Evolutionary conservation across 2,888 invertebrate species (phyloP).

Genomic region (Scaptomyza parva): DNA sequence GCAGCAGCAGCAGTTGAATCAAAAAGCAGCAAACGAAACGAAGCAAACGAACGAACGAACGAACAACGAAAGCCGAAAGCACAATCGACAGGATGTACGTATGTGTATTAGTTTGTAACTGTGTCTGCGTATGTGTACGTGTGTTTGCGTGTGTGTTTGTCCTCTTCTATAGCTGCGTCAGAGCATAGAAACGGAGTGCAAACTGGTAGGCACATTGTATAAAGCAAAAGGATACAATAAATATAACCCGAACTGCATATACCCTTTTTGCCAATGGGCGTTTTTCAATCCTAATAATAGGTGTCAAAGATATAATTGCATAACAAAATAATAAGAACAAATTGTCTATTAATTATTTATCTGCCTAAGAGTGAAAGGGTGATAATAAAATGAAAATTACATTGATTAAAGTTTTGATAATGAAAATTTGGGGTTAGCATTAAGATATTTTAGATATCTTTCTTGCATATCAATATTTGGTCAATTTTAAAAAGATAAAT

Average conservation of each 20-base stretch:
- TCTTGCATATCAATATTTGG: no score
- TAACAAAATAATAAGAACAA: no score
- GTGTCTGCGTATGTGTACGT: background rate
- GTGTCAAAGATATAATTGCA: slow-evolving; percentile 1
- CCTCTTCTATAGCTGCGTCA: slow-evolving; percentile 34
- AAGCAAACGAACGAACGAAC: slow-evolving; percentile 59
- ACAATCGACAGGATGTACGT: slow-evolving; percentile 73
- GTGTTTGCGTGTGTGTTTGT: slow-evolving; percentile 7
- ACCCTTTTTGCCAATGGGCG: no score
- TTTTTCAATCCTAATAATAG: background rate
- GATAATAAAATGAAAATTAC: background rate
- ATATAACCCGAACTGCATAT: slow-evolving; percentile 8
- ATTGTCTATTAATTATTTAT: no score
- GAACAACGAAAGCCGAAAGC: slow-evolving; percentile 70
- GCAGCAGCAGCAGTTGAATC: slow-evolving; percentile 25
- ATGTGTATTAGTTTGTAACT: slow-evolving; percentile 4
- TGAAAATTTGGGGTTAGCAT: no score
- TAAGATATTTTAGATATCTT: no score
- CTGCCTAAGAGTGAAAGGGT: no score
- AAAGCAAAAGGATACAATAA: background rate
- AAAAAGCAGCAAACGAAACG: slow-evolving; percentile 10
- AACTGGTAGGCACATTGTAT: slow-evolving; percentile 48
- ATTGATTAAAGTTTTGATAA: no score
- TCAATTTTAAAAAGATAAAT: no score
- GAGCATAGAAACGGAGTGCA: slow-evolving; percentile 60